Evolutionary conservation across 2,888 invertebrate genomes (phyloP), one percentile per base, ranked within the genome.

Genomic region (Nymphalis polychloros): DNA sequence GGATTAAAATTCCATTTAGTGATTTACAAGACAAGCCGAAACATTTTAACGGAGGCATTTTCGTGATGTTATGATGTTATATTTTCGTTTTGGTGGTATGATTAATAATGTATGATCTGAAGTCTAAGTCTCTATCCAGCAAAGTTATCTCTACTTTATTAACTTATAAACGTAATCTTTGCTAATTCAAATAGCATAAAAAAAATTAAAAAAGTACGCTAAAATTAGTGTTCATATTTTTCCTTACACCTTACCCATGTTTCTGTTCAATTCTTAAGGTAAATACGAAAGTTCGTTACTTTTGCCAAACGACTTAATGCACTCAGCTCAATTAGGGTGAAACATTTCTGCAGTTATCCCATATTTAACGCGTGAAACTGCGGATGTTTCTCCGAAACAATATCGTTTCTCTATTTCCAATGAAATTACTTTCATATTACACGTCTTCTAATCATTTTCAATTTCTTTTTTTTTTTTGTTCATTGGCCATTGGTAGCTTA

Each of bases 241-340:
- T 19, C 19, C 57, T 41, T 19, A 17, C 8, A n/a, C 55, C n/a
- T 13, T 31, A 10, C 4, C 8, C 20, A 19, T 2, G 27, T 53
- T 27, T 23, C 23, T 27, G 17, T 53, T 20, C 17, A 53, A 53
- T 55, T 17, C 17, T 55, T 31, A n/a, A 55, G 53, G 41, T 57
- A 41, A 41, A 19, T 46, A 20, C 2, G 16, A 48, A 35, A n/a
- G n/a, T 63, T n/a, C 13, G 16, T 27, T 52, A 5, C 20, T 23
- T 27, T 5, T 23, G 31, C 53, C 41, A 68, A 68, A 68, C 57
- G 35, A 50, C 46, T 13, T n/a, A 31, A 64, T 57, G 61, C 68
- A 68, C 57, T 68, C 62, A 49, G 61, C 20, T 61, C 61, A 68
- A 64, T 68, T 49, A 57, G 49, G 19, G 1, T 17, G n/a, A 65